These are phyloP conservation scores for Crax fasciolata DNA, from an alignment of 2,797 vertebrate species.

Conservation along the genomic window DNA sequence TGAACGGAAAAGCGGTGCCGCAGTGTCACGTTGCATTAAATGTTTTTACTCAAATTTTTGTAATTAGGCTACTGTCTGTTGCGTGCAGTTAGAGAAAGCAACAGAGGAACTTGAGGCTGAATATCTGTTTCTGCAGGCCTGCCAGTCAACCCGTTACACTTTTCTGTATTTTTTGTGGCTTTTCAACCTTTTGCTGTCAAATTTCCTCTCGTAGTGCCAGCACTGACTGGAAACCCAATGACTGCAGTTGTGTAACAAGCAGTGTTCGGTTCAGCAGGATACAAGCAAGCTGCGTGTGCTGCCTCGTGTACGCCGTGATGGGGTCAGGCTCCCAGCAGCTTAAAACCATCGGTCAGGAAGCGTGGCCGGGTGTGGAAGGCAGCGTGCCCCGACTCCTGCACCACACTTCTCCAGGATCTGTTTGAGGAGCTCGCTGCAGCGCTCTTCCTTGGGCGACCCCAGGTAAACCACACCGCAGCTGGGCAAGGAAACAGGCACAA, in stretches of 20 bases:
- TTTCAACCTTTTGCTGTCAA: background rate
- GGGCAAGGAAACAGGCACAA: background rate
- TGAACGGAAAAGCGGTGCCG: background rate
- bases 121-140: background rate
- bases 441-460: background rate
- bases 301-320: accelerated
- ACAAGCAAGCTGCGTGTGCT: accelerated
- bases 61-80: background rate
- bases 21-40: background rate
- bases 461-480: background rate
- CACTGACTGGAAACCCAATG: background rate
- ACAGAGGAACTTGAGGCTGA: background rate
- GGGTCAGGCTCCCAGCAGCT: background rate
- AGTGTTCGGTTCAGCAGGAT: background rate
- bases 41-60: background rate
- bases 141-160: background rate
- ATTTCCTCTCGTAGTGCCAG: background rate
- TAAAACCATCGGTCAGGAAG: background rate
- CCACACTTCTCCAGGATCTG: background rate
- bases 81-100: background rate
- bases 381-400: background rate
- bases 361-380: background rate
- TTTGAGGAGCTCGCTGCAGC: background rate
- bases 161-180: background rate
- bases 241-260: background rate